phyloP scores from a whole-genome alignment of 2,113 vertebrate species.

The Neolamprologus falcicula region DNA sequence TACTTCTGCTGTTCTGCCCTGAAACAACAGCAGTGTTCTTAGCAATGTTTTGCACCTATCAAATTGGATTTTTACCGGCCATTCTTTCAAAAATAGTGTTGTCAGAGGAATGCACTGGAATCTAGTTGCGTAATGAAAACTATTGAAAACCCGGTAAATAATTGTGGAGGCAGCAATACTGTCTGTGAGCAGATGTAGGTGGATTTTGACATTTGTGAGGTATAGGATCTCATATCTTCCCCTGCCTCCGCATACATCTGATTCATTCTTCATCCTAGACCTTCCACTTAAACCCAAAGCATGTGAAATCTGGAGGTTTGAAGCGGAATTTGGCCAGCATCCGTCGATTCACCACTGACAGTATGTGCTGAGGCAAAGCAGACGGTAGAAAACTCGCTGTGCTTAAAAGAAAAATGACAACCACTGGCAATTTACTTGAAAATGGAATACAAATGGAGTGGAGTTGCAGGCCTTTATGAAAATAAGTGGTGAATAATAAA shows the following conservation, averaged over 20 bases:
- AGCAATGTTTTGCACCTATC: constrained; percentile 5
- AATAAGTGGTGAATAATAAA: neutral
- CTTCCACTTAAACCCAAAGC: constrained; percentile 16
- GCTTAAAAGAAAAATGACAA: neutral
- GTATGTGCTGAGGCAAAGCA: neutral
- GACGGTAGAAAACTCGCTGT: neutral
- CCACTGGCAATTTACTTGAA: neutral
- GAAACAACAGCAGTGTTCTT: constrained; percentile 13
- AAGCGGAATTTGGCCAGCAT: neutral
- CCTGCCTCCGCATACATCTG: constrained; percentile 33
- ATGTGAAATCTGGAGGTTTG: neutral
- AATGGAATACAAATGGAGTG: neutral
- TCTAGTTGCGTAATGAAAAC: constrained; percentile 18
- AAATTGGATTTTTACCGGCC: neutral
- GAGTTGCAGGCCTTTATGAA: neutral
- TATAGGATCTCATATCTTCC: constrained; percentile 27
- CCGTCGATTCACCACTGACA: neutral
- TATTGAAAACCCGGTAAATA: constrained; percentile 19
- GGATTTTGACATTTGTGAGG: constrained; percentile 37
- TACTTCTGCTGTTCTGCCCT: constrained; percentile 31
- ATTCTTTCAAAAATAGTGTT: constrained; percentile 11
- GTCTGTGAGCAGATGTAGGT: constrained; percentile 23
- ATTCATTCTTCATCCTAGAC: constrained; percentile 39
- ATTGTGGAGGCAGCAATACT: constrained; percentile 13
- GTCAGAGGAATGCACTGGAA: constrained; percentile 3